Evolutionary conservation across 2,113 vertebrate species (phyloP), one percentile per base, ranked within the genome.

Genomic region (Atrichornis clamosus): DNA sequence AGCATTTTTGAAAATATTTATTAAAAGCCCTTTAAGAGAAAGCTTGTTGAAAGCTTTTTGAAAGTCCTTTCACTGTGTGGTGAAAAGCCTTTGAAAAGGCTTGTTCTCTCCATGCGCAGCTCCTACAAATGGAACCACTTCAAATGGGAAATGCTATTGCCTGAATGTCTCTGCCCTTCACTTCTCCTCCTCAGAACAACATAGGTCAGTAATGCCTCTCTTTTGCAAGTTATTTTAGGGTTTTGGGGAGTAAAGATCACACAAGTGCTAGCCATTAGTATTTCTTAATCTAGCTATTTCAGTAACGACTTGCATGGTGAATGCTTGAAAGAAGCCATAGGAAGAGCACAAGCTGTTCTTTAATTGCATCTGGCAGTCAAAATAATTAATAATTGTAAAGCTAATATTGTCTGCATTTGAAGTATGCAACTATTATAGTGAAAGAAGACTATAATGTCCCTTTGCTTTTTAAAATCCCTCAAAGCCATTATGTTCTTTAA

Each of bases 391-490:
- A 96, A 86, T 77, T 86, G 30, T 80, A 58, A 80, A 84, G 79
- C 11, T 86, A 93, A 84, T 0, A 0, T 84, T 92, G 76, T n/a
- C 75, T 88, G 59, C 18, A 55, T 84, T 92, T 95, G 79, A 94
- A 86, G 33, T 41, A 80, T 49, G 49, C 20, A 84, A 11, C 84
- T 90, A 42, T 27, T 77, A 50, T 49, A 79, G 24, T 81, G 47
- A 82, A 83, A 92, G 59, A 89, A 86, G 33, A 77, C 95, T 84
- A 79, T 65, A 90, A 89, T 21, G 44, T 78, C 37, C 63, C 50
- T 62, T 78, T 90, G 79, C 52, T 96, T 97, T 95, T 83, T 87
- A 93, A 88, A 88, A 90, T 69, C 67, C 75, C 59, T 95, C 72
- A 88, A 94, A 96, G 44, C 60, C 68, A 64, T 88, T 90, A 64